Evolutionary conservation across 37 sponge, comb jelly and placozoan species (phyloP).

Genomic region (Aphrocallistes beatrix): DNA sequence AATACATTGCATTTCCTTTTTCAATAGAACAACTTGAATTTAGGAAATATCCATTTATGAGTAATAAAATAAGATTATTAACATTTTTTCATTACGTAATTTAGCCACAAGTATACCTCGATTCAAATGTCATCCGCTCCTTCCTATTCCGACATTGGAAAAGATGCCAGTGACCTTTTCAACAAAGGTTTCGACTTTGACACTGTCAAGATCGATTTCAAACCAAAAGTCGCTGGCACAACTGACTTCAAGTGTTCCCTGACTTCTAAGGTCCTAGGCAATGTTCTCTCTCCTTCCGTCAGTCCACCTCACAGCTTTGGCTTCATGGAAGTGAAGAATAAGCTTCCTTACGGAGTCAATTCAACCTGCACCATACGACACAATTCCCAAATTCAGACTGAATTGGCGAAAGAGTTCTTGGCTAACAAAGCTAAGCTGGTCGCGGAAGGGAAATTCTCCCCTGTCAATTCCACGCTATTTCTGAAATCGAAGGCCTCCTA

Average conservation of each 20-base stretch:
- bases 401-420: neutral
- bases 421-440: neutral
- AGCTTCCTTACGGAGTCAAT: neutral
- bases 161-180: slow-evolving; percentile 21
- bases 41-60: no score
- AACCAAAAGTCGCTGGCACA: neutral
- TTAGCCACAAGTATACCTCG: no score
- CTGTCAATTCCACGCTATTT: neutral
- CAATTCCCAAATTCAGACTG: neutral
- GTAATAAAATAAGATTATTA: no score
- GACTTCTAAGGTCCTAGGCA: neutral
- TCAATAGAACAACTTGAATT: no score
- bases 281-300: neutral
- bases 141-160: slow-evolving; percentile 12
- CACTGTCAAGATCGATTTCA: neutral
- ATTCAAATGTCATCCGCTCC: neutral
- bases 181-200: slow-evolving; percentile 14
- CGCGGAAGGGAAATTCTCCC: neutral
- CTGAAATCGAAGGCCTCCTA: neutral
- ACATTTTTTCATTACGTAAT: no score
- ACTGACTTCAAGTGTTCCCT: neutral
- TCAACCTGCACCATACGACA: neutral
- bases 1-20: no score
- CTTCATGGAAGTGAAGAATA: neutral
- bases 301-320: neutral